Evolutionary conservation across 2,888 invertebrate species (phyloP).

Genomic region (Drosophila silvestris): DNA sequence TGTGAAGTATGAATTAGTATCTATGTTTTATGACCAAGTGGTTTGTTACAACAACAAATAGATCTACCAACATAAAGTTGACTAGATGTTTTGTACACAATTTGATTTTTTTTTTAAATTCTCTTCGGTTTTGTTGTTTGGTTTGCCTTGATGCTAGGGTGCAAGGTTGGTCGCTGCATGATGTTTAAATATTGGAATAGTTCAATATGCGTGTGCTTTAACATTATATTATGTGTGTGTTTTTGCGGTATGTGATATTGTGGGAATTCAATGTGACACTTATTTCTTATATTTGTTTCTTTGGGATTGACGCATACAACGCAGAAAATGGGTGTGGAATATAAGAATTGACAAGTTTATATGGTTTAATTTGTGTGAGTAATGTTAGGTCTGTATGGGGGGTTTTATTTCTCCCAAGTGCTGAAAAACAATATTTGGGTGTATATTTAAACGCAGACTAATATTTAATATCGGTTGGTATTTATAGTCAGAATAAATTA

Average conservation of each 20-base stretch:
- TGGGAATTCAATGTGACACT: constrained; percentile 2
- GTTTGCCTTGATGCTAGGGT: constrained; percentile 77
- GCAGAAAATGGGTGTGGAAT: constrained; percentile 79
- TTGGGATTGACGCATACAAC: constrained; percentile 59
- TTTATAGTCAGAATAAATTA: constrained; percentile 9
- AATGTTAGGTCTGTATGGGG: constrained; percentile 46
- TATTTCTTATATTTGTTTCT: constrained; percentile 23
- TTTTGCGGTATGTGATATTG: constrained; percentile 3
- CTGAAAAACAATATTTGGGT: constrained; percentile 21
- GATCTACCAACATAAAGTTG: constrained; percentile 12
- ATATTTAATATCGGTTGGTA: neutral
- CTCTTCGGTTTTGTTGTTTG: constrained; percentile 23
- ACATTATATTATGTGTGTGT: constrained; percentile 24
- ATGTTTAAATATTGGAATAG: constrained; percentile 24
- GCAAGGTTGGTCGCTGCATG: constrained; percentile 66
- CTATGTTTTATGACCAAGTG: constrained; percentile 9
- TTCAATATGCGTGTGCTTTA: constrained; percentile 38
- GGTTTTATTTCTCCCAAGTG: constrained; percentile 17
- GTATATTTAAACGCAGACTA: neutral
- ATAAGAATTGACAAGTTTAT: constrained; percentile 56
- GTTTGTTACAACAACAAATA: constrained; percentile 40
- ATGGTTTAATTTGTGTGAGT: constrained; percentile 60
- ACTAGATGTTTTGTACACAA: constrained; percentile 20
- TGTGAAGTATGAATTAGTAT: constrained; percentile 36
- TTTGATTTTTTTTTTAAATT: constrained; percentile 5